Percentiles rank a stretch among this genome's conserved stretches.
Conservation (phyloP, 1,140 invertebrate genomes). For the Conus ventricosus region DNA sequence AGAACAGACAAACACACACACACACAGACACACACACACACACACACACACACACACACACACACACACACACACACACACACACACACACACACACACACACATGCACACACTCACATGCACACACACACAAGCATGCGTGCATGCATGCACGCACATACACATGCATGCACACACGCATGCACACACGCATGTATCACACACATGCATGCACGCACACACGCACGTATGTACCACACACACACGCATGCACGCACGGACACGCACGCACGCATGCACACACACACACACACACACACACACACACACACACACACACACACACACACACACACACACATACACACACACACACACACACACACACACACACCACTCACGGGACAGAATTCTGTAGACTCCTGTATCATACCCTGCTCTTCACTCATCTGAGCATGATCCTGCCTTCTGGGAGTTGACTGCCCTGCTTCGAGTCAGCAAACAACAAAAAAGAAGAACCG, state of each 20-base stretch:
- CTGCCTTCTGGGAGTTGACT: too few species aligned
- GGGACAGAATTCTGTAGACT: too few species aligned
- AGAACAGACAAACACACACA: too few species aligned
- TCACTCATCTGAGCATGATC: too few species aligned
- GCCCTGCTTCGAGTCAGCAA: too few species aligned
- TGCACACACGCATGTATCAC: not conserved
- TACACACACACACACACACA: too few species aligned
- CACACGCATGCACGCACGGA: not conserved
- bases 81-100: not conserved
- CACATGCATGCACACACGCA: not conserved
- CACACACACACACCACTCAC: too few species aligned
- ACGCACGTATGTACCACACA: not conserved
- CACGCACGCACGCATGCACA: not conserved
- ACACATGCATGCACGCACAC: conserved; percentile 20
- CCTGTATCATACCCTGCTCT: too few species aligned
- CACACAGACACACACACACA: conserved; percentile 17
- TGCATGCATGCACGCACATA: not conserved
- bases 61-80: conserved; percentile 14
- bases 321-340: too few species aligned
- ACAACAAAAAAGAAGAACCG: too few species aligned
- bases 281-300: conserved; percentile 8
- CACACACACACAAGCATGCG: conserved; percentile 15
- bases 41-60: conserved; percentile 12
- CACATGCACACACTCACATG: not conserved
- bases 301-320: not conserved